Evolutionary conservation across 2,888 invertebrate species (phyloP).

Genomic region (Sepiola atlantica): DNA sequence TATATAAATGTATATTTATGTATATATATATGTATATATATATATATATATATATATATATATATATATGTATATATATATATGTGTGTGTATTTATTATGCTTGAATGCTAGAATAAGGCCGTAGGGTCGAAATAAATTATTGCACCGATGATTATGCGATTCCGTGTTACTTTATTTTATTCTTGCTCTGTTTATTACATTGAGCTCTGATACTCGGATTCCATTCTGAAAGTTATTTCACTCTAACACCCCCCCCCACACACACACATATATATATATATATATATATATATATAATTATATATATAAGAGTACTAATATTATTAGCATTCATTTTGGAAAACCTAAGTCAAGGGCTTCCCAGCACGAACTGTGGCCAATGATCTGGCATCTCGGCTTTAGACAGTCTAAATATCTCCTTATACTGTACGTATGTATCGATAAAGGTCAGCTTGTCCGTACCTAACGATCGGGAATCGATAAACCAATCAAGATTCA

Average conservation of each 20-base stretch:
- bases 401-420: background rate
- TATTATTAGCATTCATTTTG: background rate
- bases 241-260: too few species aligned
- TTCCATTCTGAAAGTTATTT: too few species aligned
- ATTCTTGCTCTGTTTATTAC: too few species aligned
- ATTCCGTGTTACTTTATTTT: too few species aligned
- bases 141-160: too few species aligned
- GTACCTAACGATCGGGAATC: background rate
- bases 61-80: too few species aligned
- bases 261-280: background rate
- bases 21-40: background rate
- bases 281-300: background rate
- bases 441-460: background rate
- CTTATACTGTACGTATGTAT: background rate
- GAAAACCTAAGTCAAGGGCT: background rate
- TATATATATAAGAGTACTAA: background rate
- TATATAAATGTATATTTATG: background rate
- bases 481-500: background rate
- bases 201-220: too few species aligned
- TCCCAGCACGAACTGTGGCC: background rate
- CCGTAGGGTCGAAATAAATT: too few species aligned
- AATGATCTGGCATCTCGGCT: background rate
- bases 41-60: too few species aligned
- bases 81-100: too few species aligned
- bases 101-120: too few species aligned